Evolutionary conservation across 2,888 invertebrate genomes (phyloP).

Genomic region (Andrena flavipes): DNA sequence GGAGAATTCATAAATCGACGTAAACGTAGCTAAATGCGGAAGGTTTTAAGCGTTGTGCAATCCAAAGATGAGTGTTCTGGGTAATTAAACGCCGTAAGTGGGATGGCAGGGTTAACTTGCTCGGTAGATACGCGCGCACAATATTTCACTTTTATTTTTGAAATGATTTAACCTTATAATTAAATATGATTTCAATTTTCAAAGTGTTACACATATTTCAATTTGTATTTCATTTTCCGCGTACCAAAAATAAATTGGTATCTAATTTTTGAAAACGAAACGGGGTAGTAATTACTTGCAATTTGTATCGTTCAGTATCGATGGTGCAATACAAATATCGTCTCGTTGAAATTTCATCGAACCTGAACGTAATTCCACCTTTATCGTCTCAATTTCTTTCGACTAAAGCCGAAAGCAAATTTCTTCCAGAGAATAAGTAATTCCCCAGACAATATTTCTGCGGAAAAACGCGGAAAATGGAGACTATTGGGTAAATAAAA

Average conservation of each 20-base stretch:
- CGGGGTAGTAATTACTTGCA: too few species aligned
- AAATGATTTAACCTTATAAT: background rate
- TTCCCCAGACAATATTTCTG: conserved; percentile 3
- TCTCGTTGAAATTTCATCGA: background rate
- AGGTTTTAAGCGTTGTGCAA: background rate
- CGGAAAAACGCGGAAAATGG: background rate
- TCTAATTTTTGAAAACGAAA: background rate
- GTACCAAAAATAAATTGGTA: too few species aligned
- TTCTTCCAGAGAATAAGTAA: background rate
- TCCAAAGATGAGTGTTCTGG: background rate
- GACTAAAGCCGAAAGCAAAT: background rate
- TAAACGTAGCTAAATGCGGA: background rate
- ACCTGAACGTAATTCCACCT: too few species aligned
- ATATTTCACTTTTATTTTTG: background rate
- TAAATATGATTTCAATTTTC: too few species aligned
- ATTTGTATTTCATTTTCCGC: too few species aligned
- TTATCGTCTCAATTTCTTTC: background rate
- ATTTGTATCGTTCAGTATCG: background rate
- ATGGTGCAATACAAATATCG: background rate
- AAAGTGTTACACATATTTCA: too few species aligned
- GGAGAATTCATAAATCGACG: background rate
- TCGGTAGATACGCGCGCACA: too few species aligned
- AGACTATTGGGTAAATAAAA: background rate
- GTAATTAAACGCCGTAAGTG: background rate
- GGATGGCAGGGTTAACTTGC: background rate